A percentile compares a stretch with the other conserved stretches of the same genome.
Conservation (phyloP, 2,797 vertebrate species). For the Etheostoma nigrum region DNA sequence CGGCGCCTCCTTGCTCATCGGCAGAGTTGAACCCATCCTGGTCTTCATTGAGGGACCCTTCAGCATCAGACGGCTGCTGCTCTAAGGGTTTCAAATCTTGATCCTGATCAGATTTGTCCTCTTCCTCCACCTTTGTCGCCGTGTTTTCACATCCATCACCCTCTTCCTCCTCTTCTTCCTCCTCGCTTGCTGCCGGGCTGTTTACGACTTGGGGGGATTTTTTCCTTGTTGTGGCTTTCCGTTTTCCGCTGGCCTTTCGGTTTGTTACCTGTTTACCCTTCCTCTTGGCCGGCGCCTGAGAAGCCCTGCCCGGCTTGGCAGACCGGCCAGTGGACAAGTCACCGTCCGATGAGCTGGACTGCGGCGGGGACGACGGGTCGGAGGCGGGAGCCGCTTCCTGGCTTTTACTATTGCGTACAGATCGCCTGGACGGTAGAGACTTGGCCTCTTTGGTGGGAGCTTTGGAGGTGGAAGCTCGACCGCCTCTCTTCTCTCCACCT, state of each 20-base stretch:
- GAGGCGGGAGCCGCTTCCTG: slow-evolving; percentile 82
- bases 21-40: slow-evolving; percentile 41
- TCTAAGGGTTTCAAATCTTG: slow-evolving; percentile 46
- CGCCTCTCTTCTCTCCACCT: slow-evolving; percentile 92
- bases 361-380: slow-evolving; percentile 81
- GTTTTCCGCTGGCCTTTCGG: slow-evolving; percentile 87
- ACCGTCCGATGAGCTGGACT: slow-evolving; percentile 85
- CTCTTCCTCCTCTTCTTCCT: slow-evolving; percentile 55
- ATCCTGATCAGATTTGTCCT: slow-evolving; percentile 55
- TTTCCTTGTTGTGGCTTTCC: slow-evolving; percentile 83
- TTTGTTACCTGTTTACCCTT: slow-evolving; percentile 87
- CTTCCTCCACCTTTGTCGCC: slow-evolving; percentile 46
- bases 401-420: slow-evolving; percentile 87
- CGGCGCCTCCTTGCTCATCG: slow-evolving; percentile 23
- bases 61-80: slow-evolving; percentile 49
- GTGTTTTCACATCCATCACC: slow-evolving; percentile 14
- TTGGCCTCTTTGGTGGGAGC: slow-evolving; percentile 88
- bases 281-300: slow-evolving; percentile 86
- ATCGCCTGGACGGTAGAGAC: slow-evolving; percentile 86
- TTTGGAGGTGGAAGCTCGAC: slow-evolving; percentile 88
- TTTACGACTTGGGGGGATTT: slow-evolving; percentile 53
- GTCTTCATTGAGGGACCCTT: slow-evolving; percentile 46
- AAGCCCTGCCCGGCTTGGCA: slow-evolving; percentile 76
- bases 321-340: slow-evolving; percentile 82
- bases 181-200: slow-evolving; percentile 70